phyloP scores from a whole-genome alignment of 2,888 invertebrate genomes.

The Epistrophella euchroma region DNA sequence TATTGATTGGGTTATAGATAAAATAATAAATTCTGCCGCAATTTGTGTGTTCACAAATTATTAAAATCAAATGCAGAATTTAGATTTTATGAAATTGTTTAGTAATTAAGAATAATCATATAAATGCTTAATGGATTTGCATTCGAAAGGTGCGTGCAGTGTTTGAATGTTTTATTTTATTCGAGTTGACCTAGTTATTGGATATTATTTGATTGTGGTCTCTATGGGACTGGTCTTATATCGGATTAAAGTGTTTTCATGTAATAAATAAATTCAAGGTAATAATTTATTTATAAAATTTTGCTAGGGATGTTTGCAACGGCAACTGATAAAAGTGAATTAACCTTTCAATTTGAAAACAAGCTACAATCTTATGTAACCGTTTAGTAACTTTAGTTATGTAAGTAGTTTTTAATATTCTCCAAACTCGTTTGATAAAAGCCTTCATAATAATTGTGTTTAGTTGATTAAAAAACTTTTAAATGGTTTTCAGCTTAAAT shows the following conservation, averaged over 20 bases:
- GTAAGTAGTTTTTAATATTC: too few species aligned
- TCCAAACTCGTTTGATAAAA: too few species aligned
- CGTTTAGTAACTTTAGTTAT: not conserved
- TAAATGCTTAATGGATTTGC: constrained; percentile 22
- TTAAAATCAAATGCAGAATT: constrained; percentile 53
- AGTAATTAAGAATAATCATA: constrained; percentile 43
- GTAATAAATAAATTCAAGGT: constrained; percentile 10
- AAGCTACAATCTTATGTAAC: not conserved
- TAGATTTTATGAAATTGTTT: constrained; percentile 48
- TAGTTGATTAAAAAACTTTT: too few species aligned
- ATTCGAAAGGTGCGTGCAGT: not conserved
- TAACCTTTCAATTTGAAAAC: not conserved
- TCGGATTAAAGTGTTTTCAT: constrained; percentile 5
- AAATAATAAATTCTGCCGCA: constrained; percentile 73
- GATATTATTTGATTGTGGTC: constrained; percentile 19
- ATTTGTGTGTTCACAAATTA: constrained; percentile 69
- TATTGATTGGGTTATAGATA: constrained; percentile 72
- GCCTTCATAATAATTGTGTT: too few species aligned
- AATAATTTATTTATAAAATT: not conserved
- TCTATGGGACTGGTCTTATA: not conserved
- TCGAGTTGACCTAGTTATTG: constrained; percentile 12
- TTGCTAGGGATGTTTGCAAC: not conserved
- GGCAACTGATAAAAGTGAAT: constrained; percentile 2
- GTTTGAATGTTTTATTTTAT: constrained; percentile 9
- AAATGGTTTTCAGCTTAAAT: too few species aligned